phyloP scores from a whole-genome alignment of 2,797 vertebrate species.

The Euthynnus affinis region DNA sequence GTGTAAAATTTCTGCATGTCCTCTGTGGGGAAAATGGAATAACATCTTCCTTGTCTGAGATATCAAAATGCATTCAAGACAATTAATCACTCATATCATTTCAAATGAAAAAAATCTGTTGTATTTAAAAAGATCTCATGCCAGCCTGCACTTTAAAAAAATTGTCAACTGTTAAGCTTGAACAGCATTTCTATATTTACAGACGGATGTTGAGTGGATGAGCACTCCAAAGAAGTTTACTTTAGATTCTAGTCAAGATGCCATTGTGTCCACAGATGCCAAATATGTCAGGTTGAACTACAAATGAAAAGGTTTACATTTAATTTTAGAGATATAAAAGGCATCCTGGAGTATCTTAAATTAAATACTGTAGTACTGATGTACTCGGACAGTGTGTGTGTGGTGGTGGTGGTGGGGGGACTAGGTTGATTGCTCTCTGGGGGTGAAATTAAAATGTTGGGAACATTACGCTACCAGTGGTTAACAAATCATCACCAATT shows the following conservation, averaged over 20 bases:
- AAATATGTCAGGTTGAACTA: not conserved
- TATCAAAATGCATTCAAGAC: not conserved
- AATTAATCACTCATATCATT: no score
- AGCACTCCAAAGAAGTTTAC: no score
- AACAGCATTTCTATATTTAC: not conserved
- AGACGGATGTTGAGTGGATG: not conserved
- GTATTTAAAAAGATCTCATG: no score
- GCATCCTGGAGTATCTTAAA: no score
- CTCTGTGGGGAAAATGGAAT: not conserved
- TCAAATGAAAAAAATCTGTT: no score
- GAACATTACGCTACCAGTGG: slow-evolving; percentile 27
- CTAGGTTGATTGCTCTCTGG: not conserved
- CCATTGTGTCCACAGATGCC: no score
- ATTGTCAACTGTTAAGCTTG: no score
- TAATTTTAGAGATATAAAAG: not conserved
- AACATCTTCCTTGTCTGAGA: slow-evolving; percentile 8
- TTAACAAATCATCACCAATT: slow-evolving; percentile 21
- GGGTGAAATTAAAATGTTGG: slow-evolving; percentile 9
- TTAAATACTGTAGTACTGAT: no score
- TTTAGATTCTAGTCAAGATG: no score
- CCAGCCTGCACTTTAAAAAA: no score
- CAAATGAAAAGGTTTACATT: not conserved
- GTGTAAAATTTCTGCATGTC: not conserved
- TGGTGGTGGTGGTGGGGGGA: no score
- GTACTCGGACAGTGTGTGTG: no score